phyloP scores from a whole-genome alignment of 2,797 vertebrate species.

The Heterohyrax brucei region DNA sequence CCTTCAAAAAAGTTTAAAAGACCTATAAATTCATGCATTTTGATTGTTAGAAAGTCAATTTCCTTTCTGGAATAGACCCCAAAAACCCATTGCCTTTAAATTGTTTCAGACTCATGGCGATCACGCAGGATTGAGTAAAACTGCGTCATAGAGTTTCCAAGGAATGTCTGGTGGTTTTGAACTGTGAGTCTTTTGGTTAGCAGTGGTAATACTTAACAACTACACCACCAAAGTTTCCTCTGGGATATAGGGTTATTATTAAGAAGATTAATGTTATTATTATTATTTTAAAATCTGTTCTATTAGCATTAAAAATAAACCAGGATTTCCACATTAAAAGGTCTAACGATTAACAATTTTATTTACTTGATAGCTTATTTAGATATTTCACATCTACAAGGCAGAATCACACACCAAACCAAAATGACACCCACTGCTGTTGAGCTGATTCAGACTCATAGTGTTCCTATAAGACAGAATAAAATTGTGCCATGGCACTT shows the following conservation, averaged over 20 bases:
- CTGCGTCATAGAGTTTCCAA: too few relatives aligned
- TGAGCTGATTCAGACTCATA: too few relatives aligned
- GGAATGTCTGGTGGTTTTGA: too few relatives aligned
- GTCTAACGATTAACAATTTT: neutral
- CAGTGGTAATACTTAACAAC: too few relatives aligned
- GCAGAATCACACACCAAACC: neutral
- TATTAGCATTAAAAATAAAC: neutral
- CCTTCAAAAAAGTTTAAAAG: neutral
- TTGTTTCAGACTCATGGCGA: too few relatives aligned
- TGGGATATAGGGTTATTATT: constrained; percentile 4
- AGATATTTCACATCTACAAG: neutral
- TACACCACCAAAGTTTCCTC: too few relatives aligned
- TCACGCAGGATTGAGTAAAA: too few relatives aligned
- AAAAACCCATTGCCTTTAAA: too few relatives aligned
- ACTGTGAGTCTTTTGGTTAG: too few relatives aligned
- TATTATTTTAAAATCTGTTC: neutral
- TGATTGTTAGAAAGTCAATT: neutral
- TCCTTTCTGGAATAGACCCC: neutral
- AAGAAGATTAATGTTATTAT: neutral
- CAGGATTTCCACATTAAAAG: neutral
- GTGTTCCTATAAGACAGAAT: too few relatives aligned
- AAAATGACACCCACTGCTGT: too few relatives aligned
- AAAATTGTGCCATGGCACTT: too few relatives aligned
- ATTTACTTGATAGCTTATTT: neutral
- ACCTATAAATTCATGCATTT: neutral